These are phyloP conservation scores for Taeniopygia guttata DNA, from an alignment of 2,797 vertebrate species.

Conservation along the genomic window DNA sequence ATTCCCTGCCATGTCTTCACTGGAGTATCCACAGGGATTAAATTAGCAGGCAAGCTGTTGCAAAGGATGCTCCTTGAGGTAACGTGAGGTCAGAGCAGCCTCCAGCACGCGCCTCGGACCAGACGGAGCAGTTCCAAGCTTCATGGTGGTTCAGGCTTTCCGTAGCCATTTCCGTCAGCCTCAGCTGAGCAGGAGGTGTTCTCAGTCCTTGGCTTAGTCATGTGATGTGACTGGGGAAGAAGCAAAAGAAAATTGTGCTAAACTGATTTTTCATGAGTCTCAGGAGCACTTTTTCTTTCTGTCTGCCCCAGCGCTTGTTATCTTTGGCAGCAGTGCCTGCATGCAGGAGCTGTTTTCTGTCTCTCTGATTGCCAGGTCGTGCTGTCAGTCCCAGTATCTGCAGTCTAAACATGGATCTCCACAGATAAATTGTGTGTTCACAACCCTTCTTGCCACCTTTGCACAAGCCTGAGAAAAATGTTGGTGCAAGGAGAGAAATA, in stretches of 20 bases:
- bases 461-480: not conserved
- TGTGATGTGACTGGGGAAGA: not conserved
- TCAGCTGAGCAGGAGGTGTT: not conserved
- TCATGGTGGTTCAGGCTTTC: not conserved
- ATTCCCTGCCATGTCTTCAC: not conserved
- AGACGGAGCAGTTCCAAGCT: not conserved
- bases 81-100: not conserved
- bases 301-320: not conserved
- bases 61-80: not conserved
- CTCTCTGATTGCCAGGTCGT: not conserved
- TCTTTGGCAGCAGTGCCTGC: not conserved
- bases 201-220: not conserved
- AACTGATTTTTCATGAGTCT: not conserved
- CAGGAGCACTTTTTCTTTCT: not conserved
- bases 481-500: not conserved
- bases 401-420: constrained; percentile 6
- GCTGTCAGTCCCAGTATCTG: not conserved
- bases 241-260: not conserved
- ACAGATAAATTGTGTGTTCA: not conserved
- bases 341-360: not conserved
- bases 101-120: rapidly evolving
- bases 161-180: not conserved
- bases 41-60: constrained; percentile 8
- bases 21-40: not conserved
- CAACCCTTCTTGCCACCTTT: not conserved